Base-by-base conservation (phyloP, 1,140 invertebrate genomes). In the Diachasmimorpha longicaudata region DNA sequence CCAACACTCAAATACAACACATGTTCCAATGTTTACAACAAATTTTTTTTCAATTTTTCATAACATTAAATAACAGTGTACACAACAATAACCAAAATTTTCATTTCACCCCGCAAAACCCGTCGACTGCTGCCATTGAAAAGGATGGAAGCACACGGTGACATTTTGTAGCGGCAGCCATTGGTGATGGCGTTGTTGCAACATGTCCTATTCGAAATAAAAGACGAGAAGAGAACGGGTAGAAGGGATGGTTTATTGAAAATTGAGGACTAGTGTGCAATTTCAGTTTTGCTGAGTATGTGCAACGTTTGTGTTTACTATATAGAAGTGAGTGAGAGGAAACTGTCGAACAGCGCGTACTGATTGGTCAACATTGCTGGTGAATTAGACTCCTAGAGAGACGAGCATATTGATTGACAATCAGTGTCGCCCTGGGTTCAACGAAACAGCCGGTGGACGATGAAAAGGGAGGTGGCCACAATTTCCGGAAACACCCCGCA, bases 321-420 rank as follows among this genome's bases (percentile, higher is more conserved):
- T 39, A 72, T 63, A 67, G 39, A 46, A 39, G 16, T 19, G 48
- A 67, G 36, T 67, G 58, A 72, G 58, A 74, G 72, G 63, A n/a
- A 46, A 42, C 72, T 16, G 63, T 67, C 16, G n/a, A 63, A 67
- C 48, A 25, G 81, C 84, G 82, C 81, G 81, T 82, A 82, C 82
- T 86, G 86, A 88, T 88, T 87, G 86, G 88, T 88, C 86, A 89
- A 89, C 86, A 88, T 85, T 86, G 85, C 86, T 83, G 85, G 82
- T 82, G 86, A 89, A 89, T 89, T 88, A 88, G 85, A 89, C 82
- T 86, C 81, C 80, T 31, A 80, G 85, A 85, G 85, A 89, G 86
- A 89, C 87, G 85, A 85, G 84, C 86, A 88, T 86, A 88, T 88
- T 88, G 86, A 88, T 89, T 88, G 86, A 84, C 86, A 89, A 89